phyloP scores from a whole-genome alignment of 35 echinoderm and acorn worm genomes.

The Ophiothrix spiculata region DNA sequence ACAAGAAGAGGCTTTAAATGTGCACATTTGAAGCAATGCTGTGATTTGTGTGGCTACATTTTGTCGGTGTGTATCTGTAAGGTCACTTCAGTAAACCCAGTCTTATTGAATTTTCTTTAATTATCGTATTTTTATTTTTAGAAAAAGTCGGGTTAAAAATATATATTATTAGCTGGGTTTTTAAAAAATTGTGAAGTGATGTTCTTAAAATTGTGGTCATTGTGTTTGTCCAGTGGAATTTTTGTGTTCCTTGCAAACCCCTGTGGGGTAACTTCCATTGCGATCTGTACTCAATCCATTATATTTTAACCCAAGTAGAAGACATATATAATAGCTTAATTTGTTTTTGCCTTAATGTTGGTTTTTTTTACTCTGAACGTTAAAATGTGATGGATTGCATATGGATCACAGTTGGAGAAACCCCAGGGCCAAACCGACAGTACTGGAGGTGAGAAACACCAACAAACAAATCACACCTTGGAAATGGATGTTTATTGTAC shows the following conservation, averaged over 20 bases:
- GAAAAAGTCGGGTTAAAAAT: neutral
- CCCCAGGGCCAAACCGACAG: too few relatives aligned
- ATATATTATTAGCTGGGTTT: neutral
- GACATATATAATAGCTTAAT: too few relatives aligned
- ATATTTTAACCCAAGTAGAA: too few relatives aligned
- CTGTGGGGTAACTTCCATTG: too few relatives aligned
- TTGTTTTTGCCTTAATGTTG: too few relatives aligned
- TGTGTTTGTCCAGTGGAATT: constrained; percentile 1
- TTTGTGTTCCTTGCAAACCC: neutral
- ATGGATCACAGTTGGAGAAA: too few relatives aligned
- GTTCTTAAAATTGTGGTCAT: neutral
- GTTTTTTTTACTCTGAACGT: too few relatives aligned
- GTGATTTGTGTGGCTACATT: neutral
- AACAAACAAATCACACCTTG: constrained; percentile 15
- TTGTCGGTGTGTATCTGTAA: neutral
- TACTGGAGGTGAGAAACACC: constrained; percentile 2
- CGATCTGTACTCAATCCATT: too few relatives aligned
- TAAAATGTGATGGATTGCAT: too few relatives aligned
- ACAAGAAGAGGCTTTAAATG: neutral
- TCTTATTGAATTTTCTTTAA: neutral
- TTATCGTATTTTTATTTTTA: neutral
- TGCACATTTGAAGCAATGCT: neutral
- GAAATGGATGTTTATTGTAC: neutral
- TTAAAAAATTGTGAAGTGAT: neutral
- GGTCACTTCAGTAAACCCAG: neutral